Percentiles rank a stretch among this genome's conserved stretches.
phyloP scores from a whole-genome alignment of 2,113 vertebrate species.

The Cyprinus carpio region DNA sequence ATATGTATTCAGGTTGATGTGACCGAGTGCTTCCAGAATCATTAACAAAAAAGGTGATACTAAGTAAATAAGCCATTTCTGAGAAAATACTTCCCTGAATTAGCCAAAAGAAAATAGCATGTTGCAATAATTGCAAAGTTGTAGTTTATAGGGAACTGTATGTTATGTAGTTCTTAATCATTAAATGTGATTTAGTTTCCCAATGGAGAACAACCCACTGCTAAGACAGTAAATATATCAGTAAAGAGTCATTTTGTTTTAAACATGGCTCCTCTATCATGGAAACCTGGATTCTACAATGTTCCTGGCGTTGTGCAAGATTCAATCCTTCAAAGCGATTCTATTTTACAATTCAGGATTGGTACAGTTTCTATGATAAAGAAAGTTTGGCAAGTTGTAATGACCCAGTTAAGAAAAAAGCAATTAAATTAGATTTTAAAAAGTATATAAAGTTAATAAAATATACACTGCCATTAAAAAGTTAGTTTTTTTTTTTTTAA shows the following conservation, averaged over 20 bases:
- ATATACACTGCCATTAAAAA: background rate
- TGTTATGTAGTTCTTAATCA: conserved; percentile 29
- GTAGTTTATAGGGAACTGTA: conserved; percentile 32
- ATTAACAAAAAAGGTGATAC: background rate
- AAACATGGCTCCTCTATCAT: conserved; percentile 54
- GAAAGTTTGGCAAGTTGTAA: background rate
- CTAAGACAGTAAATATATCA: conserved; percentile 5
- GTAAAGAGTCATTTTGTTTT: conserved; percentile 60
- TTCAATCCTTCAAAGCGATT: background rate
- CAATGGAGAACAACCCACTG: conserved; percentile 39
- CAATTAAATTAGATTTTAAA: too few relatives aligned
- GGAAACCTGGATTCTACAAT: conserved; percentile 20
- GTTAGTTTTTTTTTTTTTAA: background rate
- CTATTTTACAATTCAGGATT: background rate
- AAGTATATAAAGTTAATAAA: background rate
- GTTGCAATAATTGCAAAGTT: conserved; percentile 59
- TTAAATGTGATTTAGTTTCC: conserved; percentile 48
- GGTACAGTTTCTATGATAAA: background rate
- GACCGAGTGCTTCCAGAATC: conserved; percentile 57
- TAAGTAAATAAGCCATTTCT: conserved; percentile 55
- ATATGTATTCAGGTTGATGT: conserved; percentile 42
- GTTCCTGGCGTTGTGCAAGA: background rate
- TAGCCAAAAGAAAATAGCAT: background rate
- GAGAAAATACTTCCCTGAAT: conserved; percentile 53
- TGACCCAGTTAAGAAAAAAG: too few relatives aligned